phyloP scores from a whole-genome alignment of 2,888 invertebrate genomes.

The Athetis lepigone region DNA sequence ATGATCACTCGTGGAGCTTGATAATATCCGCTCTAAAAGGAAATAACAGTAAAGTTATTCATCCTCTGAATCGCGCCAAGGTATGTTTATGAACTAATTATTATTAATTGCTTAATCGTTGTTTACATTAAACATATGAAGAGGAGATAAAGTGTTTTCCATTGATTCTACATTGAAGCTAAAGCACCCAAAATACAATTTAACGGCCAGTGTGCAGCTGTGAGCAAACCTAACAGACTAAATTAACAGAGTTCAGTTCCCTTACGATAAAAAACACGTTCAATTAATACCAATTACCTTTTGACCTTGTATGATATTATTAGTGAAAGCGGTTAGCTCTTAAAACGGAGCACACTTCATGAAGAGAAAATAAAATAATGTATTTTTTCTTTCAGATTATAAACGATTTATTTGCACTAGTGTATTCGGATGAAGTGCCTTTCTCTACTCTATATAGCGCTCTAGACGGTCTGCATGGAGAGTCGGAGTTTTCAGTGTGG shows the following conservation, averaged over 20 bases:
- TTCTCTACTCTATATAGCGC: constrained; percentile 91
- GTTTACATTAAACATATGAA: not conserved
- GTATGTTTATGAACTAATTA: constrained; percentile 69
- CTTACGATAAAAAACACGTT: too few species aligned
- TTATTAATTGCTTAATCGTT: constrained; percentile 9
- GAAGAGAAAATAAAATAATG: too few species aligned
- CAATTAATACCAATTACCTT: too few species aligned
- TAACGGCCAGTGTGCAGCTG: too few species aligned
- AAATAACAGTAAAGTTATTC: constrained; percentile 86
- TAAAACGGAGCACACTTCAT: too few species aligned
- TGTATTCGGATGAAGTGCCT: constrained; percentile 90
- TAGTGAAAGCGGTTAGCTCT: too few species aligned
- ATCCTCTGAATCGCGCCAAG: constrained; percentile 94
- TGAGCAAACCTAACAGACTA: too few species aligned
- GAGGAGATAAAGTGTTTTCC: not conserved
- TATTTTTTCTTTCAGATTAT: constrained; percentile 87
- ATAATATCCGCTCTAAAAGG: constrained; percentile 84
- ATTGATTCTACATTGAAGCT: too few species aligned
- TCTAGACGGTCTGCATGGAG: constrained; percentile 92
- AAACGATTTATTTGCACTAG: constrained; percentile 94
- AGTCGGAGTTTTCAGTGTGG: constrained; percentile 94
- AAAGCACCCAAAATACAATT: too few species aligned
- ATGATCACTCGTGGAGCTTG: constrained; percentile 87
- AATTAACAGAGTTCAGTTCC: too few species aligned
- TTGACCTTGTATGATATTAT: too few species aligned